Evolutionary conservation across 2,888 invertebrate species (phyloP), one percentile per base, ranked within the genome.

Genomic region (Drosophila rellima): DNA sequence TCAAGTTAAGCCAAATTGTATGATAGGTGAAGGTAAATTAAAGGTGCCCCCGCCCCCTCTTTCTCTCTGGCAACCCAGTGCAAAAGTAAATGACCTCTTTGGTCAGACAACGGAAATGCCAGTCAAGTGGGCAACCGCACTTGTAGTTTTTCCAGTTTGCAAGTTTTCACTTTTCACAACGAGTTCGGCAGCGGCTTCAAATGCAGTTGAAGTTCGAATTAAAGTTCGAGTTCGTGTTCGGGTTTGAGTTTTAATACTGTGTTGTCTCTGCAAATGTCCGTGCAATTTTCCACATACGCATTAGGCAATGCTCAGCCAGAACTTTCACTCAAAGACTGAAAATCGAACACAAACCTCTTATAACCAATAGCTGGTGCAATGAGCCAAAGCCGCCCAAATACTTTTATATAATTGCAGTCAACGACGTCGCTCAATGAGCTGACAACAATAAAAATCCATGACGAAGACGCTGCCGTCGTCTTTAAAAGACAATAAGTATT

Each of bases 101-200:
- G 76, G 59, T 31, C 63, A 17, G 51, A 11, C 60, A 70, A 63
- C 85, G 76, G 76, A 82, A 79, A 88, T 73, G 54, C 68, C 82
- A 71, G 65, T 59, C 62, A 56, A 29, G 61, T 61, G 51, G 73
- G 62, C 66, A 70, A 72, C 40, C 63, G 39, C 35, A 31, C 48
- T 64, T 62, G 71, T 74, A 77, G 89, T 80, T 80, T 83, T 86
- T 83, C 83, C 81, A 88, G 83, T 80, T 88, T 79, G 77, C 70
- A 69, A 61, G 84, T 85, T 85, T 85, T 85, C 85, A 85, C 85
- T 85, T 85, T 85, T 88, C 81, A 79, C 85, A 88, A 83, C 82
- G 64, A 42, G 86, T 80, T 80, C 60, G 60, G 20, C 37, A 35
- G n/a, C 18, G 17, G 23, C 68, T 54, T 37, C 47, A 44, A 39